A percentile compares a stretch with the other conserved stretches of the same genome.
Evolutionary conservation across 2,797 vertebrate genomes (phyloP).

Genomic region (Crenuchus spilurus): DNA sequence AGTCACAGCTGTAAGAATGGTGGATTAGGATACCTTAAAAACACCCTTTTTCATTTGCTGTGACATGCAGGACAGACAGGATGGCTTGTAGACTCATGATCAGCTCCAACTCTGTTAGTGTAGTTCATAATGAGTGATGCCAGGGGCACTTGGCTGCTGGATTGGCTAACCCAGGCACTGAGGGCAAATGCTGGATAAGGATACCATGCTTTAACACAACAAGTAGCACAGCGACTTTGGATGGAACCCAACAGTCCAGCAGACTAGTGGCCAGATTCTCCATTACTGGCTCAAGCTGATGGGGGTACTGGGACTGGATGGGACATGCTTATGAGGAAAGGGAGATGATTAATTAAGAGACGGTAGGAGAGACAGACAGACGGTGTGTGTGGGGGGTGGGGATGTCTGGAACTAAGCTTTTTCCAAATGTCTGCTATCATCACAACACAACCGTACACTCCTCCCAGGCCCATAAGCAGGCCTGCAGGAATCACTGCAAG

Average conservation of each 20-base stretch:
- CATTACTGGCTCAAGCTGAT: slow-evolving; percentile 29
- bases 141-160: slow-evolving; percentile 13
- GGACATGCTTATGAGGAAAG: slow-evolving; percentile 11
- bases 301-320: slow-evolving; percentile 4
- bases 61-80: slow-evolving; percentile 2
- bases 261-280: slow-evolving; percentile 11
- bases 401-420: slow-evolving; percentile 3
- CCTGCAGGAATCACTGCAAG: slow-evolving; percentile 24
- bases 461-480: background rate
- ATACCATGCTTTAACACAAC: slow-evolving; percentile 33
- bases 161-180: slow-evolving; percentile 19
- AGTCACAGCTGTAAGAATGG: no score
- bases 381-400: background rate
- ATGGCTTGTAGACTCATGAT: slow-evolving; percentile 26
- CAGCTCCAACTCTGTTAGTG: slow-evolving; percentile 25
- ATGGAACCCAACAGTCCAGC: slow-evolving; percentile 23
- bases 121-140: slow-evolving; percentile 35
- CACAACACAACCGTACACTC: slow-evolving; percentile 14
- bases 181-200: slow-evolving; percentile 21
- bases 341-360: slow-evolving; percentile 35
- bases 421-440: slow-evolving; percentile 37
- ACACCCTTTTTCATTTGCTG: slow-evolving; percentile 36
- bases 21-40: no score
- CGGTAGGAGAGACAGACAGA: slow-evolving; percentile 17
- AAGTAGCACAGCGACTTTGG: slow-evolving; percentile 30